Base-by-base conservation (phyloP, 2,797 vertebrate species). In the Enteromius mattozi region DNA sequence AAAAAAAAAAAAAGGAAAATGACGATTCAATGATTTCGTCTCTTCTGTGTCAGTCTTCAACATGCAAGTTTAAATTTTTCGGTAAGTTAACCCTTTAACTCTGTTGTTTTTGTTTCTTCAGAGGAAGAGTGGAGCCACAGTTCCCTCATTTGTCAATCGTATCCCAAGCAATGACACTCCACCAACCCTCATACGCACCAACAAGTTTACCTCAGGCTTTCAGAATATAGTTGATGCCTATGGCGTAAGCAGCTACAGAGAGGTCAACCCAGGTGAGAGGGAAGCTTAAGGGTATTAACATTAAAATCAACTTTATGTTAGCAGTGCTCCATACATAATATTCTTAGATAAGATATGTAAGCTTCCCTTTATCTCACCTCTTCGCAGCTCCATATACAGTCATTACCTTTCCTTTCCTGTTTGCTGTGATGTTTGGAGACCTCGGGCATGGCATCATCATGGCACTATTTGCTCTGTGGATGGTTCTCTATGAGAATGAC, bases 351-450 rank as follows among this genome's bases (percentile, higher is more conserved):
- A 68, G 27, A 77, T 24, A 3, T 61, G 51, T 14, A 35, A 51
- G 2, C 10, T 37, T 51, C 17, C 12, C 14, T 16, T 30, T 66
- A 71, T 78, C 51, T 33, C 33, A 37, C 51, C 35, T 59, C 63
- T 56, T 69, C 1, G 3, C 92, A 99, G 98, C 98, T 90, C 96
- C 97, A 42, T 99, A 97, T 45, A 98, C 97, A 88, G 96, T 99
- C 91, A 95, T 99, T 92, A 99, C 98, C 0, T 99, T 99, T 84
- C 98, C 98, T 0, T 99, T 99, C 90, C 85, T 99, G 88, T 99
- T 99, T 2, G 98, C 97, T 0, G 96, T 99, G 83, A 99, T 99
- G 98, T 99, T 99, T 40, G 98, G 98, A 68, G 98, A 99, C 92
- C 92, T 97, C 0, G 98, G 98, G 14, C 98, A 99, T 0, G 98